Base-by-base conservation (phyloP, 1,140 invertebrate genomes). In the Apis cerana region DNA sequence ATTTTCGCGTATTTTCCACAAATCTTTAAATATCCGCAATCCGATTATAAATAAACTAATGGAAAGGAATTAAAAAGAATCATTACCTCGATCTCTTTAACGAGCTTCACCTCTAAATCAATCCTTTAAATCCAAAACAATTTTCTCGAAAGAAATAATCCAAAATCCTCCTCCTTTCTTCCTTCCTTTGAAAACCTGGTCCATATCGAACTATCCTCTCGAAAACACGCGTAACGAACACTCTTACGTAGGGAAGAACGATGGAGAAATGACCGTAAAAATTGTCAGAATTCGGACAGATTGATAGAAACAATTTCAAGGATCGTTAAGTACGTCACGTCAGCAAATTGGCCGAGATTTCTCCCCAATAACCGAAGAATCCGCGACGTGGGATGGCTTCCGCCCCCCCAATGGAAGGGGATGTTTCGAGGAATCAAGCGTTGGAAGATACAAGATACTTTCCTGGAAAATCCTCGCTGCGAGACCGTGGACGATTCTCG, bases 381-480 rank as follows among this genome's bases (percentile, higher is more conserved):
- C 43, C 12, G 64, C 48, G 80, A 59, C 43, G 80, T 17, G n/a
- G 23, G 33, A 3, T 33, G 33, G 2, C 33, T 33, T 33, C 33
- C 33, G 2, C 33, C 33, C 3, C 12, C 5, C 62, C 43, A 52
- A 13, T 33, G 11, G 12, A 12, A 5, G 27, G 13, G 23, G 11
- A 17, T 64, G 56, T 78, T 82, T 78, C 33, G 50, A 61, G 21
- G 48, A 27, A 62, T 27, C 27, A 27, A 27, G 1, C 27, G 1
- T 52, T 75, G 82, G 69, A 74, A 84, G 75, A 81, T 84, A 79
- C 56, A 80, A 48, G 23, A 52, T 27, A 64, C 8, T 75, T 43
- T 27, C 21, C 4, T n/a, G 62, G 72, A 69, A n/a, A 65, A 71
- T 58, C 33, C 52, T 33, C 3, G 2, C 33, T 54, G 27, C 54